Percentiles rank a stretch among this genome's conserved stretches.
These are phyloP conservation scores for Drosophila novamexicana DNA, from an alignment of 1,140 invertebrate species.

Conservation along the genomic window DNA sequence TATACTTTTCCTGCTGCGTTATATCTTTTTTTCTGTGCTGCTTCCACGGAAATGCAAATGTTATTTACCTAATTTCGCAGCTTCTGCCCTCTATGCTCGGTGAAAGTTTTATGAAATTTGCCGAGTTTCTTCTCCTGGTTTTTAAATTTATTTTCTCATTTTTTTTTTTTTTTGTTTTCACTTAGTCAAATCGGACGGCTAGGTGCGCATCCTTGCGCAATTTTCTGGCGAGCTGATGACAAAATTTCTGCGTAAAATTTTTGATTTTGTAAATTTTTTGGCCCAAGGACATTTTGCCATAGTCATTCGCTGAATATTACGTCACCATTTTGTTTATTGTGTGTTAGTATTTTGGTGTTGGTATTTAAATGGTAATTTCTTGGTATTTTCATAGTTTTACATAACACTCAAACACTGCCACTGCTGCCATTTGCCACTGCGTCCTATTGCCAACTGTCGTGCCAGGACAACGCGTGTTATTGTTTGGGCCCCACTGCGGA, in stretches of 20 bases:
- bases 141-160: constrained; percentile 5
- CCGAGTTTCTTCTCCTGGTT: neutral
- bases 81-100: constrained; percentile 40
- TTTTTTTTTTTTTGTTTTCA: constrained; percentile 33
- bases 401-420: constrained; percentile 56
- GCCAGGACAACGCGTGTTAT: constrained; percentile 71
- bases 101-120: constrained; percentile 51
- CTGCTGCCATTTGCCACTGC: constrained; percentile 66
- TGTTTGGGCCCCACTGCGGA: constrained; percentile 69
- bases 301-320: constrained; percentile 44
- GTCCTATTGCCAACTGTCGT: constrained; percentile 74
- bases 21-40: neutral
- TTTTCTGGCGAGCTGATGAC: constrained; percentile 65
- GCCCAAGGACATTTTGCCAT: constrained; percentile 70
- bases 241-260: constrained; percentile 74
- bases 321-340: constrained; percentile 64
- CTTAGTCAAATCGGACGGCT: constrained; percentile 63
- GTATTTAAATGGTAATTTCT: constrained; percentile 38
- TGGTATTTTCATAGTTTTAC: constrained; percentile 39
- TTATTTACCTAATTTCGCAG: constrained; percentile 75
- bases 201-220: constrained; percentile 68
- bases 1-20: constrained; percentile 10
- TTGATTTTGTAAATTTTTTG: constrained; percentile 81
- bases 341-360: constrained; percentile 18
- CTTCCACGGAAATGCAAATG: constrained; percentile 64